Percentiles rank a stretch among this genome's conserved stretches.
Conservation (phyloP, 2,888 invertebrate genomes). For the Seira musarum region DNA sequence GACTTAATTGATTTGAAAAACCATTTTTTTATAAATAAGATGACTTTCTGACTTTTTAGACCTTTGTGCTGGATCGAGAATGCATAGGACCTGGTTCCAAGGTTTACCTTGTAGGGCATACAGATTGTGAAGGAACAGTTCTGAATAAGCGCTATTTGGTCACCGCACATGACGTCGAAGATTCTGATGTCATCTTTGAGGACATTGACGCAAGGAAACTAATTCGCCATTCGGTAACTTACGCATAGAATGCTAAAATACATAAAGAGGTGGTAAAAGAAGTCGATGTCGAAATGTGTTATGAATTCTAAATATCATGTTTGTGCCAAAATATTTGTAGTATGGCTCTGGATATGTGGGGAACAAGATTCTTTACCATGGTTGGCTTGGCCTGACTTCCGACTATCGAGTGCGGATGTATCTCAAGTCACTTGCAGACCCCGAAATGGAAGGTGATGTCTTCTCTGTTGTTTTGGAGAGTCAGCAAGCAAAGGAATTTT, state of each 20-base stretch:
- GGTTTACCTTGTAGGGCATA: conserved; percentile 17
- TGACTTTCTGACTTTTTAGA: conserved; percentile 14
- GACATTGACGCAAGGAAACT: conserved; percentile 30
- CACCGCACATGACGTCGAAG: conserved; percentile 6
- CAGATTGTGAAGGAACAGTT: conserved; percentile 38
- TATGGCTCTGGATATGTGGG: conserved; percentile 26
- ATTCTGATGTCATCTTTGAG: conserved; percentile 34
- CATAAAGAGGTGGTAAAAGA: background rate
- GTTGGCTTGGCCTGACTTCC: conserved; percentile 49
- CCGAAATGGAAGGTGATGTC: conserved; percentile 15
- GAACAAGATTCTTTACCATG: conserved; percentile 41
- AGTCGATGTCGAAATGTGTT: too few species aligned
- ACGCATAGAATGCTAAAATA: background rate
- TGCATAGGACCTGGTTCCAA: conserved; percentile 31
- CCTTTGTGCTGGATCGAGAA: conserved; percentile 50
- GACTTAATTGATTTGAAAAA: too few species aligned
- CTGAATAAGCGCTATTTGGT: conserved; percentile 33
- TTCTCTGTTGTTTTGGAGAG: conserved; percentile 18
- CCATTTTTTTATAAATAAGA: background rate
- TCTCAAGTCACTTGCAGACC: conserved; percentile 16
- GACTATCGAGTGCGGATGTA: conserved; percentile 28
- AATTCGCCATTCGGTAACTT: conserved; percentile 30
- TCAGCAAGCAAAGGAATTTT: background rate
- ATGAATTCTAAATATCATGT: too few species aligned
- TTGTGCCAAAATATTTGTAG: too few species aligned